Conservation (phyloP, 2,888 invertebrate genomes). For the Dryadula phaetusa region DNA sequence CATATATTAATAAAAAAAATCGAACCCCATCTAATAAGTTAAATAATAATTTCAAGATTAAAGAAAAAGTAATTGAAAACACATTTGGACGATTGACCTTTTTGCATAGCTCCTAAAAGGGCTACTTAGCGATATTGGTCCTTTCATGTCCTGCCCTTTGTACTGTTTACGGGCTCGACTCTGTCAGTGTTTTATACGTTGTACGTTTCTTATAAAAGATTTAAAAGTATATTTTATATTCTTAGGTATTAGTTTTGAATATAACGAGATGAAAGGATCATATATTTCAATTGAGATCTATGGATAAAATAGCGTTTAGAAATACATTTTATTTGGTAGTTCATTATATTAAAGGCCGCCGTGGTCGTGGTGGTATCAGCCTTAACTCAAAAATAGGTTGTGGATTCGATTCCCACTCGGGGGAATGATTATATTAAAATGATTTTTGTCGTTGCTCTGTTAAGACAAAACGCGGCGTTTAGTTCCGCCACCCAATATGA, state of each 20-base stretch:
- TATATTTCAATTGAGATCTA: not conserved
- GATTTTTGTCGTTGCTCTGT: no score
- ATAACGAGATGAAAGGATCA: conserved; percentile 10
- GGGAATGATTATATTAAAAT: no score
- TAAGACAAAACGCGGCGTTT: no score
- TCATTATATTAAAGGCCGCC: no score
- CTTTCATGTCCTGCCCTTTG: conserved; percentile 70
- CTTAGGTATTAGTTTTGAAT: not conserved
- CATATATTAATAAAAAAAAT: not conserved
- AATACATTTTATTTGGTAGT: not conserved
- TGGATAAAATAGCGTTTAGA: not conserved
- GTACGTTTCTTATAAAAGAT: conserved; percentile 12
- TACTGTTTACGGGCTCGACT: conserved; percentile 10
- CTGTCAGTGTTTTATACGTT: not conserved
- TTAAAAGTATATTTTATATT: conserved; percentile 5
- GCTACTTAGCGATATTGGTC: conserved; percentile 76
- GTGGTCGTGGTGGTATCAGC: not conserved
- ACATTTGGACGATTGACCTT: conserved; percentile 72
- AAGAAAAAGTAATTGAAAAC: conserved; percentile 68
- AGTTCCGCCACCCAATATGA: no score
- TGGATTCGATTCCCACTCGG: no score
- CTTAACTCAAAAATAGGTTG: no score
- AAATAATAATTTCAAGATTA: conserved; percentile 60
- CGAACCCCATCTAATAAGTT: conserved; percentile 20
- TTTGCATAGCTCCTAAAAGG: conserved; percentile 58